Base-by-base conservation (phyloP, 2,797 vertebrate genomes). In the Neosalanx taihuensis region DNA sequence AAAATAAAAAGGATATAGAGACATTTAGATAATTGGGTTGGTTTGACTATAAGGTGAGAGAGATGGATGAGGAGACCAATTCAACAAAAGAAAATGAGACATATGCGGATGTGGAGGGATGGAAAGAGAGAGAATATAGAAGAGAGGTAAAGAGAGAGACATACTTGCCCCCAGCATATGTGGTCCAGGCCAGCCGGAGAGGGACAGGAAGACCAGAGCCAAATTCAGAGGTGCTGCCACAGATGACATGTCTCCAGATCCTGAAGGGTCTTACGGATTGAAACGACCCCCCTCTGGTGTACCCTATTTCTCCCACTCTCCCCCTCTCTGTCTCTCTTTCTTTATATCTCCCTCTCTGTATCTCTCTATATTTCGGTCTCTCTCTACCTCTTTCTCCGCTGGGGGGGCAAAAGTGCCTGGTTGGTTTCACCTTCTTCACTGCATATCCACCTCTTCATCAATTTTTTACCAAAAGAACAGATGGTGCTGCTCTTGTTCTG, bases 81-180 rank as follows among this genome's bases (percentile, higher is more conserved):
- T 17, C 10, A 61, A 56, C 26, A 58, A 41, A 37, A 66, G 63
- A 68, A 63, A 23, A 63, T 53, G 57, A 62, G 62, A 76, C 3
- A 37, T n/a, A 41, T 5, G 20, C 2, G 13, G 72, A 73, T 26
- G 63, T 35, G 58, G 57, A 74, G 63, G 46, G 3, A 20, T 31
- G 71, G 31, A 56, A 61, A 80, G 71, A 76, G 72, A 67, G 75
- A 76, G 23, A 70, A n/a, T 1, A 26, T 26, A 26, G 23, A 26
- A 71, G 73, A 69, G 64, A 64, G 77, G 76, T 75, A 76, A 68
- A 81, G 69, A 72, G 69, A 70, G 72, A 80, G 20, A 69, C 67
- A 17, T 59, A 69, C 67, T 69, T 37, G 67, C 67, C 33, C 1
- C 56, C 53, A 69, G 53, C 53, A 23, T 69, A 53, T 35, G 18